phyloP scores from a whole-genome alignment of 2,113 vertebrate genomes.

The Bolborhynchus lineola region DNA sequence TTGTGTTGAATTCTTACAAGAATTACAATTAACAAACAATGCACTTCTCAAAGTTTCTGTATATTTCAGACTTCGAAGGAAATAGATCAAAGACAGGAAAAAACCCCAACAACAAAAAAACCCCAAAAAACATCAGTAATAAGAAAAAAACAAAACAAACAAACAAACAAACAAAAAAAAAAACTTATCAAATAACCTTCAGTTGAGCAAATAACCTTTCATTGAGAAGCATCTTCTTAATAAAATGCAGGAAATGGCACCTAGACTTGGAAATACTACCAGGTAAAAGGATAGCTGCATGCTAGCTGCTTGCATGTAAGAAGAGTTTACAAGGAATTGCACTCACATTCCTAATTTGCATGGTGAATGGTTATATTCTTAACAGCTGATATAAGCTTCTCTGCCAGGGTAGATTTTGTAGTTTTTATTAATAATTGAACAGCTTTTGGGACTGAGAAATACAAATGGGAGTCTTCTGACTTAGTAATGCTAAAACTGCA shows the following conservation, averaged over 20 bases:
- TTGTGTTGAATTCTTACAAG: not conserved
- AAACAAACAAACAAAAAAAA: no score
- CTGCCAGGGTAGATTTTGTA: fast-evolving
- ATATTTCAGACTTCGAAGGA: not conserved
- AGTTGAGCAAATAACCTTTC: fast-evolving
- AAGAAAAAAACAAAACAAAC: not conserved
- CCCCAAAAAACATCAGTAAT: not conserved
- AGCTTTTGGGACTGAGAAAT: not conserved
- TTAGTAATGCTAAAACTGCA: not conserved
- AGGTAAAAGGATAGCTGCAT: not conserved
- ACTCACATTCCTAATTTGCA: not conserved
- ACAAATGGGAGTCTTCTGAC: not conserved
- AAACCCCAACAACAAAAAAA: not conserved
- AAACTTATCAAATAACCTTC: not conserved
- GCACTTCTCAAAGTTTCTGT: not conserved
- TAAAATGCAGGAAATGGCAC: not conserved
- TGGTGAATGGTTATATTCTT: not conserved
- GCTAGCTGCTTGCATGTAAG: not conserved
- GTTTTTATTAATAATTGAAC: not conserved
- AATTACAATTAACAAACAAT: not conserved
- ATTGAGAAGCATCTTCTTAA: not conserved
- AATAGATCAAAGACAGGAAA: fast-evolving
- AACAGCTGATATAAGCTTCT: not conserved
- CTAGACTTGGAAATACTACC: not conserved
- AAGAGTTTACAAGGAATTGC: not conserved